These are phyloP conservation scores for Aegithalos caudatus DNA, from an alignment of 2,113 vertebrate genomes.

Conservation along the genomic window DNA sequence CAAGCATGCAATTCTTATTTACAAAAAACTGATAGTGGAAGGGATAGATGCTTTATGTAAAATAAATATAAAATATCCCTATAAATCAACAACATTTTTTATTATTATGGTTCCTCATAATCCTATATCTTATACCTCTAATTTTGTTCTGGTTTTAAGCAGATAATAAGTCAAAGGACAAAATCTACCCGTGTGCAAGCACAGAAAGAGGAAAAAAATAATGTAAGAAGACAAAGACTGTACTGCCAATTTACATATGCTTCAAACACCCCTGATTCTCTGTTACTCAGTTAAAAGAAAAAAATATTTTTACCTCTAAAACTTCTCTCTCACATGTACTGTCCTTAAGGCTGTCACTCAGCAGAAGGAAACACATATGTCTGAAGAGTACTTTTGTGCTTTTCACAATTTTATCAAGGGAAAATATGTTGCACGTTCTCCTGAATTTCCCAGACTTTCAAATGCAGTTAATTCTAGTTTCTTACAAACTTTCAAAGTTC, in stretches of 20 bases:
- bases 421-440: slow-evolving; percentile 80
- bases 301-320: slow-evolving; percentile 79
- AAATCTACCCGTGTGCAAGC: neutral
- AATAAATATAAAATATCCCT: neutral
- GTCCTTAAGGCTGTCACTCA: slow-evolving; percentile 79
- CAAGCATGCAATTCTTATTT: neutral
- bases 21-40: neutral
- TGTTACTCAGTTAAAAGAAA: slow-evolving; percentile 73
- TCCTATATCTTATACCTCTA: neutral
- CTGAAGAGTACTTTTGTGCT: slow-evolving; percentile 76
- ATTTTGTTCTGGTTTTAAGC: neutral
- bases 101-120: neutral
- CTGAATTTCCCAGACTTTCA: slow-evolving; percentile 76
- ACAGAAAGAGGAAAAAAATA: neutral
- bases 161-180: neutral
- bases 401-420: slow-evolving; percentile 78
- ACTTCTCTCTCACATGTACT: slow-evolving; percentile 71
- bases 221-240: slow-evolving; percentile 10
- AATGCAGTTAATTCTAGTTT: slow-evolving; percentile 78
- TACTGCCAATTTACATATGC: slow-evolving; percentile 52
- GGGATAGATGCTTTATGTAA: neutral
- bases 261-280: slow-evolving; percentile 69
- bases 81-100: neutral
- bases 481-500: slow-evolving; percentile 71
- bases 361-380: slow-evolving; percentile 79